Evolutionary conservation across 2,888 invertebrate species (phyloP), one percentile per base, ranked within the genome.

Genomic region (Halictus quadricinctus): DNA sequence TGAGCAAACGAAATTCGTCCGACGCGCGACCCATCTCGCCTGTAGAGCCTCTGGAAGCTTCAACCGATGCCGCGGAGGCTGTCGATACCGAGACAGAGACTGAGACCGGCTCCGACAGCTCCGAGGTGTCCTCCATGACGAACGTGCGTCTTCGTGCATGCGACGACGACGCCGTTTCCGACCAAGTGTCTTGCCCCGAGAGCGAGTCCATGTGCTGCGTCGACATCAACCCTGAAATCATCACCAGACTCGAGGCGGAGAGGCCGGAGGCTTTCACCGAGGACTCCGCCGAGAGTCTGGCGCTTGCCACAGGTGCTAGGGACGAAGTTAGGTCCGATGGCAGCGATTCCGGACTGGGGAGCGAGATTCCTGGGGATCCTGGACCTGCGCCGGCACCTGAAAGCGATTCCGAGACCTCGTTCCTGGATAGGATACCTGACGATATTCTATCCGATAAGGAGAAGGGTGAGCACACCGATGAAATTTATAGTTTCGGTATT

Each of bases 261-360:
- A 84, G 92, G 13, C 94, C 93, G 15, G 94, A 94, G 76, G 90
- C 93, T 36, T 94, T 94, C 72, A 94, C 94, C 18, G 94, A 94
- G 78, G 94, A 94, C 75, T 94, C 94, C 0, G 94, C 94, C 1
- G 94, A 94, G 80, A 94, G 94, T 66, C 83, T 94, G 36, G 90
- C 94, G 0, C 87, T 94, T 12, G 93, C 92, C 0, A 90, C 93
- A 0, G 93, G 93, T 13, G 91, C 91, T 5, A 88, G 93, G 73
- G 94, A 94, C 79, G 94, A 94, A 78, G 94, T 94, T 5, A 96
- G 97, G 80, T 97, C 97, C 69, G 97, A 98, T 93, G 97, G 97
- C 13, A 98, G 98, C 78, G 98, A 98, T 94, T 98, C 97, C 0
- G 98, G 98, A 0, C 94, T 98, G 50, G 98, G 98, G 8, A 97